Evolutionary conservation across 23 tunicate genomes (phyloP).

Genomic region (Ciona savignyi): DNA sequence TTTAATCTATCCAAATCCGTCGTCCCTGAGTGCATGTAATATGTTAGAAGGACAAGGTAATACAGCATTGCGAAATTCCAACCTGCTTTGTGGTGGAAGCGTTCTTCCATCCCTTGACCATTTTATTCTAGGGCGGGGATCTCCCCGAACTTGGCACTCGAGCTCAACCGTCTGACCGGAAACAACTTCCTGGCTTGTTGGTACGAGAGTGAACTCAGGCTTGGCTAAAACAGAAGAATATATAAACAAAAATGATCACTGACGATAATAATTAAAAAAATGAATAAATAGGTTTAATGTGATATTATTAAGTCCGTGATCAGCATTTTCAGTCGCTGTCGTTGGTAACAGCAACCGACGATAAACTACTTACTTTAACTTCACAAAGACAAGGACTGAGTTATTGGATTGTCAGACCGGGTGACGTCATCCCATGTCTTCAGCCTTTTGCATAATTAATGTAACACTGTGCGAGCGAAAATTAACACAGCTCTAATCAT

Average conservation of each 20-base stretch:
- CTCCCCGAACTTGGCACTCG: slow-evolving; percentile 56
- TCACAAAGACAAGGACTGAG: too few species aligned
- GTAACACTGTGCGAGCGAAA: neutral
- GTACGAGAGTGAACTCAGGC: slow-evolving; percentile 40
- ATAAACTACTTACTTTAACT: too few species aligned
- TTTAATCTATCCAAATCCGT: neutral
- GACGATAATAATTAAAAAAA: too few species aligned
- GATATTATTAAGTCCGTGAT: too few species aligned
- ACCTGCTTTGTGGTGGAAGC: slow-evolving; percentile 15
- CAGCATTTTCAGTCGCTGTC: too few species aligned
- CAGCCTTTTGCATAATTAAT: neutral
- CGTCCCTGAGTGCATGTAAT: neutral
- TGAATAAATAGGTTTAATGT: too few species aligned
- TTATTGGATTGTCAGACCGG: neutral
- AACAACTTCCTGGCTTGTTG: slow-evolving; percentile 11
- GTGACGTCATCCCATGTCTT: neutral
- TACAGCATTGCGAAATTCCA: neutral
- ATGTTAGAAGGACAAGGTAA: neutral
- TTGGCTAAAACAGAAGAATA: slow-evolving; percentile 31
- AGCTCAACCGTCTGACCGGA: slow-evolving; percentile 50
- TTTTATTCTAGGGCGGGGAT: slow-evolving; percentile 50
- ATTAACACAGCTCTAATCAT: neutral
- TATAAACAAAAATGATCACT: too few species aligned
- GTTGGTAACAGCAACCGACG: too few species aligned
- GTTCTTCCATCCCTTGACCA: slow-evolving; percentile 41